Conservation (phyloP, 1,140 invertebrate species). For the Tenebrio molitor region DNA sequence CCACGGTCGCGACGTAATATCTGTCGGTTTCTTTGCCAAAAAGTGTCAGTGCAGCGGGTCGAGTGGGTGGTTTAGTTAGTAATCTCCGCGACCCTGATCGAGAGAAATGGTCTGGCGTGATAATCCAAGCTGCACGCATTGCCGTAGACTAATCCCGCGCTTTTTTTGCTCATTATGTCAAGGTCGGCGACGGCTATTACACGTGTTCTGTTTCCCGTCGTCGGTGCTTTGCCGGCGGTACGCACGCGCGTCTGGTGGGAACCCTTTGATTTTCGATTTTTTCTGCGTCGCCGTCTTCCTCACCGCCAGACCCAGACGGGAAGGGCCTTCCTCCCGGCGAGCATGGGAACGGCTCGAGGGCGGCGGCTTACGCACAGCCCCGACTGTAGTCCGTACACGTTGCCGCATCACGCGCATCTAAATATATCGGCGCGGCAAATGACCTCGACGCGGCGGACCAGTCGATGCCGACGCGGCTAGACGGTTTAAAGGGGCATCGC, state of each 20-base stretch:
- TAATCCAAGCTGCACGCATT: conserved; percentile 2
- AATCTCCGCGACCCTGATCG: conserved; percentile 5
- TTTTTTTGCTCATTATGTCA: conserved; percentile 39
- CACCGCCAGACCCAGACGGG: no score
- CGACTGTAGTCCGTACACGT: conserved; percentile 1
- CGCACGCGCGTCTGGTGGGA: conserved; percentile 22
- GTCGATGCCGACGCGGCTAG: conserved; percentile 3
- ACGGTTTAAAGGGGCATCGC: conserved; percentile 5
- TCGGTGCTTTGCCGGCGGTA: neutral
- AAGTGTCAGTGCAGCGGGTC: conserved; percentile 16
- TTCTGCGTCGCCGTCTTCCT: no score
- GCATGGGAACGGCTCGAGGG: neutral
- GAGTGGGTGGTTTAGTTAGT: neutral
- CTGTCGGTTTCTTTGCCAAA: neutral
- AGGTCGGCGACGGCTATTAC: conserved; percentile 32
- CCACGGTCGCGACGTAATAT: no score
- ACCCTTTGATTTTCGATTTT: conserved; percentile 39
- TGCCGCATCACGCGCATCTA: conserved; percentile 10
- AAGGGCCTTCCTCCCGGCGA: conserved; percentile 5
- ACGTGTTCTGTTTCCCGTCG: conserved; percentile 30
- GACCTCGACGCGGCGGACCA: conserved; percentile 42
- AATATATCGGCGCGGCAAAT: conserved; percentile 43
- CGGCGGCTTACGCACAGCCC: conserved; percentile 9
- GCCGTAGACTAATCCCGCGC: conserved; percentile 7
- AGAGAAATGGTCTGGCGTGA: conserved; percentile 11